A percentile compares a stretch with the other conserved stretches of the same genome.
phyloP scores from a whole-genome alignment of 2,113 vertebrate species.

The Myotis davidii region DNA sequence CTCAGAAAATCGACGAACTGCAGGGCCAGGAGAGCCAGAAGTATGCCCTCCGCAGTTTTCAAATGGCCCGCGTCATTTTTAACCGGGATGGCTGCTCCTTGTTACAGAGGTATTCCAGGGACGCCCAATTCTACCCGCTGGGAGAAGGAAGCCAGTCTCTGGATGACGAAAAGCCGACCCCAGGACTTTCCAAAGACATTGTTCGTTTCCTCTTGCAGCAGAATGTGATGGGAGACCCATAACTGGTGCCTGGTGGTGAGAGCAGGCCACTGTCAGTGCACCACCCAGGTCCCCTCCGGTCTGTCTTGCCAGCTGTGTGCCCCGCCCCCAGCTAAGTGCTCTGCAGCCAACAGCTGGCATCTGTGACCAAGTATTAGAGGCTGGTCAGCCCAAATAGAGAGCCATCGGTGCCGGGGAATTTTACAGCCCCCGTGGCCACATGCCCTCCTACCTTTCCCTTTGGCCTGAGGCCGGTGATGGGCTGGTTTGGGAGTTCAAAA shows the following conservation, averaged over 20 bases:
- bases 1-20: slow-evolving; percentile 81
- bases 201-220: slow-evolving; percentile 81
- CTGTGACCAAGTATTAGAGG: neutral
- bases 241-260: neutral
- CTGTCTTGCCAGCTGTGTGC: neutral
- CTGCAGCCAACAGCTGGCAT: neutral
- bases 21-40: slow-evolving; percentile 59
- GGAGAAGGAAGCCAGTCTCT: slow-evolving; percentile 9
- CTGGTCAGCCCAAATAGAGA: neutral
- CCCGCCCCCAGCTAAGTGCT: neutral
- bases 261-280: neutral
- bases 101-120: slow-evolving; percentile 74
- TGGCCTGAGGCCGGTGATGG: neutral
- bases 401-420: neutral
- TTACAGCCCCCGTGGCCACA: neutral
- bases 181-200: slow-evolving; percentile 86
- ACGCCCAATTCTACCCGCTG: slow-evolving; percentile 79
- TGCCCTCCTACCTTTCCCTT: too few species aligned
- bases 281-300: neutral
- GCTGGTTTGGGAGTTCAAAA: neutral
- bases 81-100: slow-evolving; percentile 81
- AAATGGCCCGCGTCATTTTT: slow-evolving; percentile 85
- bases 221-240: slow-evolving; percentile 6
- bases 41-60: slow-evolving; percentile 80
- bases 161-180: slow-evolving; percentile 68